Evolutionary conservation across 2,113 vertebrate genomes (phyloP).

Genomic region (Emydocephalus ijimae): DNA sequence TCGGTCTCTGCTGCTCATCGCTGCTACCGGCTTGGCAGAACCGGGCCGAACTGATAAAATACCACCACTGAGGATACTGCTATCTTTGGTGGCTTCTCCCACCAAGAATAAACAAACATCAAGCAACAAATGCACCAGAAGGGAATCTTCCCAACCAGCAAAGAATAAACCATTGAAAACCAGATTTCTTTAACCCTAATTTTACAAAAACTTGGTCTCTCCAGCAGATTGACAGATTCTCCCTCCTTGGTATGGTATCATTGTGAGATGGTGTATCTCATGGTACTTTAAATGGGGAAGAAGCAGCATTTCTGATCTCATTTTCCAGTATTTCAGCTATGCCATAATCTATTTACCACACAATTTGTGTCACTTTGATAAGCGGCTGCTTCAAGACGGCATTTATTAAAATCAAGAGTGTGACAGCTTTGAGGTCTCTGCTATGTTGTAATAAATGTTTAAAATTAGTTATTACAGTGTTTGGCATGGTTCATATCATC

Average conservation of each 20-base stretch:
- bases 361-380: constrained; percentile 82
- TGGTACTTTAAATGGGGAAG: constrained; percentile 58
- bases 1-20: no score
- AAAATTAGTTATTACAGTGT: constrained; percentile 78
- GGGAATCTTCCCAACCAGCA: constrained; percentile 40
- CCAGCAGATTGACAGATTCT: constrained; percentile 11
- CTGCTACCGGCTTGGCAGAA: no score
- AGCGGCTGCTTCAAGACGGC: constrained; percentile 75
- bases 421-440: constrained; percentile 74
- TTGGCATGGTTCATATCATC: constrained; percentile 67
- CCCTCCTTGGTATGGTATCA: constrained; percentile 20
- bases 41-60: no score
- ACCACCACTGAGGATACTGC: neutral
- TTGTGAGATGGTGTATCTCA: constrained; percentile 35
- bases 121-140: constrained; percentile 21
- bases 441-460: constrained; percentile 79
- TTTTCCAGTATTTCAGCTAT: constrained; percentile 78
- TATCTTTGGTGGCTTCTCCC: neutral
- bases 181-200: rapidly evolving
- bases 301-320: constrained; percentile 75
- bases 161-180: constrained; percentile 18
- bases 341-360: constrained; percentile 79
- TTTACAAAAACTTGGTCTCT: constrained; percentile 50
- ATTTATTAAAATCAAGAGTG: constrained; percentile 79
- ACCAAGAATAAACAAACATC: constrained; percentile 40